phyloP scores from a whole-genome alignment of 1,140 invertebrate species.

The Heterodera schachtii region DNA sequence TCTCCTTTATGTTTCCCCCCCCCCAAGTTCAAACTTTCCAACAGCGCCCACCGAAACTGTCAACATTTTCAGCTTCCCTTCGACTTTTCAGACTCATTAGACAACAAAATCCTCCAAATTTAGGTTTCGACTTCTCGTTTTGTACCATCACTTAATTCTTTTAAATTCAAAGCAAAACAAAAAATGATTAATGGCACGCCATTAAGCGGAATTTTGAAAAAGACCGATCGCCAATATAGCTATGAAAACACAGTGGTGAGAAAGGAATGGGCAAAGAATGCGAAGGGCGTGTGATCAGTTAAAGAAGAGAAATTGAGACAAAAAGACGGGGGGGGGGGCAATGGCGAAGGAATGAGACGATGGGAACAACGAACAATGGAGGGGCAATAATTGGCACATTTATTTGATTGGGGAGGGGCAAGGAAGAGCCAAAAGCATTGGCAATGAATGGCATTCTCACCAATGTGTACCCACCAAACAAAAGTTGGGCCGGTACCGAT shows the following conservation, averaged over 20 bases:
- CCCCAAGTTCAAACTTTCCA: no score
- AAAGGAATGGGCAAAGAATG: not conserved
- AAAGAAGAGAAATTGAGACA: not conserved
- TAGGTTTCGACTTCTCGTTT: not conserved
- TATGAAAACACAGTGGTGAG: constrained; percentile 59
- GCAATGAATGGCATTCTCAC: not conserved
- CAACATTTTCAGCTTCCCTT: no score
- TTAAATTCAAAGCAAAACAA: not conserved
- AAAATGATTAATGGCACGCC: not conserved
- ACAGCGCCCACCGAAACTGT: no score
- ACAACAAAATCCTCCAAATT: not conserved
- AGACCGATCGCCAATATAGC: constrained; percentile 55
- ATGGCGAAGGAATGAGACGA: not conserved
- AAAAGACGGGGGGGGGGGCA: no score
- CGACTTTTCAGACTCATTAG: no score
- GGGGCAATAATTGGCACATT: not conserved
- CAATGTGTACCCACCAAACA: not conserved
- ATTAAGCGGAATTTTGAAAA: constrained; percentile 45
- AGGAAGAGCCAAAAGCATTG: not conserved
- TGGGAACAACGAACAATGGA: no score
- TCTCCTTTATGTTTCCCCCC: no score
- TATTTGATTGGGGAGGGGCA: constrained; percentile 1
- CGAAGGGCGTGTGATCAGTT: no score
- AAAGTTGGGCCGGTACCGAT: constrained; percentile 54
- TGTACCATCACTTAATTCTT: not conserved